These are phyloP conservation scores for Oreochromis niloticus DNA, from an alignment of 2,113 vertebrate genomes.

Conservation along the genomic window DNA sequence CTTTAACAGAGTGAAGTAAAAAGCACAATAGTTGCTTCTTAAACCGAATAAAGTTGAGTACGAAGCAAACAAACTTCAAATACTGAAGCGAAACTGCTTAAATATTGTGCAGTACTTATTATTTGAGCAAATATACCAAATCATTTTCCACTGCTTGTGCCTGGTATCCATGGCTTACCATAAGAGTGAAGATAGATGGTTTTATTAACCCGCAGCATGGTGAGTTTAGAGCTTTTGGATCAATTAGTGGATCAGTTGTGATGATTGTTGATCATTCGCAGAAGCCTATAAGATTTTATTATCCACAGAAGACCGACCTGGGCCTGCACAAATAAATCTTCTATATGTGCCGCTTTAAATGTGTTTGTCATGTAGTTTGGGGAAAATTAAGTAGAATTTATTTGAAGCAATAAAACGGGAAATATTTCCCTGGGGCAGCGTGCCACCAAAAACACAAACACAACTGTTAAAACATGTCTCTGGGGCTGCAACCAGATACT, in stretches of 20 bases:
- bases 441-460: conserved; percentile 70
- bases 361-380: conserved; percentile 58
- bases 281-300: conserved; percentile 2
- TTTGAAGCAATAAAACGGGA: conserved; percentile 68
- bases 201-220: not conserved
- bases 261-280: conserved; percentile 18
- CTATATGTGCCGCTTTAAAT: not conserved
- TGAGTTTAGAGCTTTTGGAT: conserved; percentile 1
- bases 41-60: not conserved
- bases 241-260: conserved; percentile 10
- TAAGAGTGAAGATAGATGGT: not conserved
- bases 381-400: conserved; percentile 64
- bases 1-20: not conserved
- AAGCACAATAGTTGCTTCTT: not conserved
- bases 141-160: not conserved
- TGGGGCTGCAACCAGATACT: conserved; percentile 55
- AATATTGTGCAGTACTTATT: not conserved
- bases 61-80: not conserved
- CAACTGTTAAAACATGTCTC: conserved; percentile 69
- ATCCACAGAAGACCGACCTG: not conserved
- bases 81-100: fast-evolving
- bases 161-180: not conserved
- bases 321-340: conserved; percentile 4
- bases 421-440: conserved; percentile 59
- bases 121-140: not conserved